Conservation (phyloP, 2,888 invertebrate genomes). For the Trachelus tabidus region DNA sequence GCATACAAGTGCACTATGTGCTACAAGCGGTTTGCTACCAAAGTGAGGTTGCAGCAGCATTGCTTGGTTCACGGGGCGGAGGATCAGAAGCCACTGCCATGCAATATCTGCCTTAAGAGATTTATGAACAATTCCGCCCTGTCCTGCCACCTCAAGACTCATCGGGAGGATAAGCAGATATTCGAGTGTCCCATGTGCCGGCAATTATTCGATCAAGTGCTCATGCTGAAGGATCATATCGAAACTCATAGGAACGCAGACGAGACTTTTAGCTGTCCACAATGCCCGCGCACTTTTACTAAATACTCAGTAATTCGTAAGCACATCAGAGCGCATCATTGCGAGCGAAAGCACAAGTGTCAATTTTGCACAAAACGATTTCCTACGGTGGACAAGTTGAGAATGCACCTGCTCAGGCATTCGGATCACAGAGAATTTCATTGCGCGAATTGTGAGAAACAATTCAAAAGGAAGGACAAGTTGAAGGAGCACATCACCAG, state of each 20-base stretch:
- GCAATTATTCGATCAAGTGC: slow-evolving; percentile 74
- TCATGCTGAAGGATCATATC: slow-evolving; percentile 75
- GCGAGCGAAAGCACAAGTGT: slow-evolving; percentile 76
- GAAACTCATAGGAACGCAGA: slow-evolving; percentile 72
- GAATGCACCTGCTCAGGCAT: slow-evolving; percentile 74
- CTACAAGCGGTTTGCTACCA: slow-evolving; percentile 74
- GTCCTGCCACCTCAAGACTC: slow-evolving; percentile 78
- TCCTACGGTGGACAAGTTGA: slow-evolving; percentile 77
- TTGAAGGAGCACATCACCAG: slow-evolving; percentile 78
- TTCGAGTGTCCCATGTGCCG: slow-evolving; percentile 82
- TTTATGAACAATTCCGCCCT: slow-evolving; percentile 80
- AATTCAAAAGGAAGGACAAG: slow-evolving; percentile 82
- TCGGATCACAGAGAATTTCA: slow-evolving; percentile 73
- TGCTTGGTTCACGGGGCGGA: slow-evolving; percentile 76
- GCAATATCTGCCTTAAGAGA: slow-evolving; percentile 73
- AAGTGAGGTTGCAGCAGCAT: slow-evolving; percentile 74
- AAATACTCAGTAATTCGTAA: slow-evolving; percentile 79
- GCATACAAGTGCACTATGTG: slow-evolving; percentile 74
- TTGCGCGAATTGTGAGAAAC: slow-evolving; percentile 81
- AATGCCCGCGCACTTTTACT: slow-evolving; percentile 72
- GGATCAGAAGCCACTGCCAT: slow-evolving; percentile 77
- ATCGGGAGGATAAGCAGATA: slow-evolving; percentile 71
- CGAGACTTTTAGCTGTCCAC: slow-evolving; percentile 76
- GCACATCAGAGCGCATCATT: slow-evolving; percentile 80
- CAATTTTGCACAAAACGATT: slow-evolving; percentile 77